Evolutionary conservation across 2,888 invertebrate genomes (phyloP), one percentile per base, ranked within the genome.

Genomic region (Pseudanteris insignis): DNA sequence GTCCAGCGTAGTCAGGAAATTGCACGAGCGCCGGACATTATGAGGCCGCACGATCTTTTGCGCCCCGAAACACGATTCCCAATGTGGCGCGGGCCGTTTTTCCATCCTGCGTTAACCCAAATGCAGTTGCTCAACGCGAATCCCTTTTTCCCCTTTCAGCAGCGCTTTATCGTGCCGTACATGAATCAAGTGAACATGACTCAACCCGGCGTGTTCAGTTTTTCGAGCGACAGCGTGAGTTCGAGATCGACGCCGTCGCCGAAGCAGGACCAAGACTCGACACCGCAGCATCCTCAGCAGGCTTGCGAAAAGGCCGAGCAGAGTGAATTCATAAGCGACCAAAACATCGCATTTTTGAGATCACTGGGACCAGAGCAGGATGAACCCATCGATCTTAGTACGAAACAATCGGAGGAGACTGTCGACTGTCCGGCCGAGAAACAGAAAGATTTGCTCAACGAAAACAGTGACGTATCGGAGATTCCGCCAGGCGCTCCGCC

Each of bases 351-450:
- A 15, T 75, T 76, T 33, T 66, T 80, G 8, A 70, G 75, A 30
- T 75, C 78, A 0, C 66, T 81, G 6, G 79, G 79, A 2, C 83
- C 83, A 0, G 79, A 84, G 4, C 90, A 91, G 74, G 90, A 90
- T 63, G 88, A 88, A 71, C 92, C 92, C 1, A 91, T 92, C 79
- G 92, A 92, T 74, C 81, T 92, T 64, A 91, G 90, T 43, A 88
- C 90, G 81, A 89, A 88, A 72, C 85, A 86, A 8, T 38, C 44
- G 33, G 44, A 57, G 24, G 64, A 63, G 29, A 21, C 9, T 8
- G 5, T 38, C 6, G 55, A 55, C 11, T 9, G 33, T 21, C 36
- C 9, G 12, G 2, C 4, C 7, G 38, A 34, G 18, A 43, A 24
- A 38, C 33, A 47, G 13, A 65, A 65, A 9, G 65, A 64, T 30